Base-by-base conservation (phyloP, 2,113 vertebrate species). In the Corythaixoides concolor region DNA sequence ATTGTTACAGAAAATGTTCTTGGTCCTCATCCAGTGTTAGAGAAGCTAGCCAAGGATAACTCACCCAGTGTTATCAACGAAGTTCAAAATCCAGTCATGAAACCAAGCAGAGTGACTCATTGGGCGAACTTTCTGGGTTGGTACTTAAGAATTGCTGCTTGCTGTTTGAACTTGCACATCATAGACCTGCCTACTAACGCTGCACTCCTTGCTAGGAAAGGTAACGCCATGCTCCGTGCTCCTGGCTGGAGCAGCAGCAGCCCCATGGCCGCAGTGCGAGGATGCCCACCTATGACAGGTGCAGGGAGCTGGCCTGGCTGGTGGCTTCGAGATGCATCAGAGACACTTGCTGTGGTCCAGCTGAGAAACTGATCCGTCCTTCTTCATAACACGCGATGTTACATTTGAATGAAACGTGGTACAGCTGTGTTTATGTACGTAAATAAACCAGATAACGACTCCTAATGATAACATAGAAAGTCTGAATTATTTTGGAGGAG, bases 191-290 rank as follows among this genome's bases (percentile, higher is more conserved):
- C n/a, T 32, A 1, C 8, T 30, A 17, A 15, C 0, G 0, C 12
- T 17, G 11, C 0, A 1, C 30, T 74, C 64, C 72, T 56, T 50
- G 28, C 10, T 0, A 4, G 74, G 59, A 76, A 63, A 75, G 27
- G 43, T 2, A 77, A 19, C 1, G 1, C 43, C 45, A 5, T 1
- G 5, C 35, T 56, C 27, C 6, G 24, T 1, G 0, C 21, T 50
- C 43, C n/a, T 56, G 0, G 1, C 50, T 39, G 77, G 41, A 87
- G 77, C 3, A 41, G 26, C 23, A 45, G 52, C 45, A 43, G 41
- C 41, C 41, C 39, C 39, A 11, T 39, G 39, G 39, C 39, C 3
- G 0, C 22, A 16, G 19, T 1, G 1, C 7, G 32, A 43, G 16
- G 43, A 49, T 28, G 39, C 43, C 15, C 0, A 0, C 30, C 45